Conservation (phyloP, 2,888 invertebrate genomes). For the Dysmachus trigonus region DNA sequence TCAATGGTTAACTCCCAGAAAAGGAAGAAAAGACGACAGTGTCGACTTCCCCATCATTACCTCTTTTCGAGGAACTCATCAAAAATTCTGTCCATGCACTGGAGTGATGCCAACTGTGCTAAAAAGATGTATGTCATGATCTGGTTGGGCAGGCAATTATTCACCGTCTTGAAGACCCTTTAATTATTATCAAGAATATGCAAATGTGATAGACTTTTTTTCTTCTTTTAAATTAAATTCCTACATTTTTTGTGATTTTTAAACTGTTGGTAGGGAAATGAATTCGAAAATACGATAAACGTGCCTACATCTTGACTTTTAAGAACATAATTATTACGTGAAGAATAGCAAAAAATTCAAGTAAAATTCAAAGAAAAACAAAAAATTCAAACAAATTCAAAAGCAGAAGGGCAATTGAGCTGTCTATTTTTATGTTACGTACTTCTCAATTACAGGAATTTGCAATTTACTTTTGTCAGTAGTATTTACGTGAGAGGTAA, state of each 20-base stretch:
- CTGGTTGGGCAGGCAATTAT: neutral
- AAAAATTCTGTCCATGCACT: neutral
- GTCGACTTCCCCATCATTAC: neutral
- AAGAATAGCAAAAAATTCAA: no score
- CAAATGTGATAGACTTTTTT: neutral
- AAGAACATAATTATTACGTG: neutral
- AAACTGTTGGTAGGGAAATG: neutral
- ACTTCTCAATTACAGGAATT: no score
- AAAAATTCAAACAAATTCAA: no score
- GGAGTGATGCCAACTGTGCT: neutral
- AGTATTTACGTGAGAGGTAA: no score
- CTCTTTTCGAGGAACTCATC: neutral
- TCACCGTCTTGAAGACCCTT: neutral
- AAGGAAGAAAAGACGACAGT: neutral
- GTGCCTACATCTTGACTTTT: neutral
- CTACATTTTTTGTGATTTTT: neutral
- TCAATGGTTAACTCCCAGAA: neutral
- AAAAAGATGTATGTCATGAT: neutral
- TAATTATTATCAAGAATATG: neutral
- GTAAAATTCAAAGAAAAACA: no score
- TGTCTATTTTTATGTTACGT: no score
- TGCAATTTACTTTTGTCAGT: no score
- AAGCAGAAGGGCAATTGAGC: no score
- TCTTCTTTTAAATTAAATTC: neutral
- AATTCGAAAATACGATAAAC: neutral